Conservation (phyloP, 2,888 invertebrate species). For the Eupithecia centaureata region DNA sequence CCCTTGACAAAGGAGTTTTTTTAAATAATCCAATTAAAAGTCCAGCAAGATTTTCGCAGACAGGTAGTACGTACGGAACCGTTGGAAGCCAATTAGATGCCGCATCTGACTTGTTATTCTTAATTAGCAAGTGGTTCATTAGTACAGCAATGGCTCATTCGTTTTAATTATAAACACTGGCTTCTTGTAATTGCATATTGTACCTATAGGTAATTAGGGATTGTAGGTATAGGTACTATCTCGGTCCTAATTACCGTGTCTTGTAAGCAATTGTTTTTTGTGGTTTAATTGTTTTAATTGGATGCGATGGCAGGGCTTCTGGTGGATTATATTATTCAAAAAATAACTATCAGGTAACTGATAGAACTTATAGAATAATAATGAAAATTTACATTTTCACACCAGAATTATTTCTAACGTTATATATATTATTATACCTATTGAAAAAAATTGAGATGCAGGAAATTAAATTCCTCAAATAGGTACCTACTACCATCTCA, state of each 20-base stretch:
- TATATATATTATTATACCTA: no score
- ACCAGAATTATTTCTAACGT: no score
- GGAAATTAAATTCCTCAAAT: background rate
- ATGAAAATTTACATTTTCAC: background rate
- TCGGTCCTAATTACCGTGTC: slow-evolving; percentile 18
- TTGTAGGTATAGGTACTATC: slow-evolving; percentile 7
- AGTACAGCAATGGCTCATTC: slow-evolving; percentile 77
- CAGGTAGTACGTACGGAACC: slow-evolving; percentile 43
- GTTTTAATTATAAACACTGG: slow-evolving; percentile 80
- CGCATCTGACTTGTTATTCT: slow-evolving; percentile 80
- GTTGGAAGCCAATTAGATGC: slow-evolving; percentile 81
- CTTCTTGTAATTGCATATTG: slow-evolving; percentile 68
- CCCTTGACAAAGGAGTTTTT: background rate
- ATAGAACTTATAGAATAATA: background rate
- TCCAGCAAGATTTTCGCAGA: slow-evolving; percentile 18
- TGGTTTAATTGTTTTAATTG: slow-evolving; percentile 12
- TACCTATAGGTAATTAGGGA: slow-evolving; percentile 8
- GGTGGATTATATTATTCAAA: background rate
- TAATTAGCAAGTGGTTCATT: slow-evolving; percentile 82
- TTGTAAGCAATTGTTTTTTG: slow-evolving; percentile 14
- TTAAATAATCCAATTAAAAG: slow-evolving; percentile 27
- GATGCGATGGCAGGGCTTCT: background rate
- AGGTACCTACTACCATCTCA: background rate
- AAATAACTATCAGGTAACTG: background rate
- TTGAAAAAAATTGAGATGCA: background rate